Percentiles rank a stretch among this genome's conserved stretches.
Conservation (phyloP, 2,113 vertebrate species). For the Oenanthe oenanthe region DNA sequence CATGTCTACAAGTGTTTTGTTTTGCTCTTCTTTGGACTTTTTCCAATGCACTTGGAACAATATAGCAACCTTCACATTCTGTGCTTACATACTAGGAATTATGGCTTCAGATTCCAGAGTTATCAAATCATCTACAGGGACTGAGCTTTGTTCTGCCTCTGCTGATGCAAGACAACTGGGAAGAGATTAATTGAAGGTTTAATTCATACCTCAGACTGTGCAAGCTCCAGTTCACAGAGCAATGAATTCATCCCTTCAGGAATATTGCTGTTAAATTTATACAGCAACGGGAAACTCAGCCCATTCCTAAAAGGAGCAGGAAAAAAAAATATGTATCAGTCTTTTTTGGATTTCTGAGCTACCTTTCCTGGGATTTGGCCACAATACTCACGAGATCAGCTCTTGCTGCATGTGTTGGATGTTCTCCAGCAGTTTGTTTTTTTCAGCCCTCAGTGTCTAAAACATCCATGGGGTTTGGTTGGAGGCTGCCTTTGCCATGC, state of each 20-base stretch:
- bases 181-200: neutral
- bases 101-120: neutral
- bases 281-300: constrained; percentile 66
- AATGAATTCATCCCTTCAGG: constrained; percentile 75
- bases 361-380: neutral
- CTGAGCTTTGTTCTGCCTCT: neutral
- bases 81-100: neutral
- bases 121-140: neutral
- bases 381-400: constrained; percentile 77
- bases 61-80: neutral
- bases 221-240: constrained; percentile 83
- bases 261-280: constrained; percentile 70
- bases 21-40: neutral
- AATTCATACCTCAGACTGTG: constrained; percentile 83
- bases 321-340: neutral
- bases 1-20: neutral
- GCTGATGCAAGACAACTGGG: neutral
- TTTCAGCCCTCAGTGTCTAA: constrained; percentile 78
- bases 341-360: neutral
- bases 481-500: neutral
- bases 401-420: constrained; percentile 86
- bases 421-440: constrained; percentile 81
- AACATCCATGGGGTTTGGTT: neutral
- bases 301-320: constrained; percentile 48
- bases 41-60: neutral